These are phyloP conservation scores for Morone chrysops DNA, from an alignment of 2,113 vertebrate genomes.

Conservation along the genomic window DNA sequence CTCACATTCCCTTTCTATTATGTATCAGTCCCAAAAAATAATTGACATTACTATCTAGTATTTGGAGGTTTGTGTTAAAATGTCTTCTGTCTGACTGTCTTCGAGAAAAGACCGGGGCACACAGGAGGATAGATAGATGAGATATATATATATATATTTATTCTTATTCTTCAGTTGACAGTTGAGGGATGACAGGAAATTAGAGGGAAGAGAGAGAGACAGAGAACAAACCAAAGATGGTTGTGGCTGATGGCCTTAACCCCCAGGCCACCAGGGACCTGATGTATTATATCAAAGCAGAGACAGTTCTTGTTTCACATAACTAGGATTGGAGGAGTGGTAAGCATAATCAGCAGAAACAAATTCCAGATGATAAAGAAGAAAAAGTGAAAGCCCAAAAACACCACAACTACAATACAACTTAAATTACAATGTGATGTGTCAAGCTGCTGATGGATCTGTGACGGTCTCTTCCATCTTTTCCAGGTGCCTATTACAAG, in stretches of 20 bases:
- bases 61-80: background rate
- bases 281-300: background rate
- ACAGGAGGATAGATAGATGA: too few species aligned
- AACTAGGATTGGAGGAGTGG: background rate
- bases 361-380: background rate
- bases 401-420: background rate
- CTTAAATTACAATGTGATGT: background rate
- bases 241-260: background rate
- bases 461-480: constrained; percentile 32
- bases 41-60: background rate
- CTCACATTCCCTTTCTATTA: too few species aligned
- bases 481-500: constrained; percentile 85
- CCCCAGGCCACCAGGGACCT: background rate
- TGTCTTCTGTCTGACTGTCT: too few species aligned
- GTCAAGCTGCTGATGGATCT: constrained; percentile 27
- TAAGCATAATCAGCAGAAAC: background rate
- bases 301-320: background rate
- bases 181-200: background rate
- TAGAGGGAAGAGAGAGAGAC: background rate
- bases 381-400: constrained; percentile 1
- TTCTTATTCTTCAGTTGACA: background rate
- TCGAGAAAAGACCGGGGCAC: background rate
- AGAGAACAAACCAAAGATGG: background rate
- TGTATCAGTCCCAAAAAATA: too few species aligned
- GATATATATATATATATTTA: too few species aligned